These are phyloP conservation scores for Limnothrissa miodon DNA, from an alignment of 2,113 vertebrate genomes.

Conservation along the genomic window DNA sequence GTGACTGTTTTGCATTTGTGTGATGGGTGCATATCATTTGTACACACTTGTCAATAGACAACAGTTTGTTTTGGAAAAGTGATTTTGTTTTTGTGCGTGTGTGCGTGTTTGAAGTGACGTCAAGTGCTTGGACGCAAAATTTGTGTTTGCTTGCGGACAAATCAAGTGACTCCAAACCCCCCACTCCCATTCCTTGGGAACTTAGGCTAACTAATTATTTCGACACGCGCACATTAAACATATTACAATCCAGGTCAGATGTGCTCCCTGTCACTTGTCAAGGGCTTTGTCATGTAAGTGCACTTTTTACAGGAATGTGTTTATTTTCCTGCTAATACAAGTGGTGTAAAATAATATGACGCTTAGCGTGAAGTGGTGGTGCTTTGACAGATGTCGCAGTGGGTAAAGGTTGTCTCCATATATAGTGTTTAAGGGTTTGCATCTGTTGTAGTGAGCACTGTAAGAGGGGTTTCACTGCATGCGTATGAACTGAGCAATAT, in stretches of 20 bases:
- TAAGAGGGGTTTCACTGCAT: background rate
- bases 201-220: background rate
- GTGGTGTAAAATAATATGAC: background rate
- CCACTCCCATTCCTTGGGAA: background rate
- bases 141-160: background rate
- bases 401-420: background rate
- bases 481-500: background rate
- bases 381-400: background rate
- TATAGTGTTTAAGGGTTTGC: background rate
- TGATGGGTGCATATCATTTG: constrained; percentile 45
- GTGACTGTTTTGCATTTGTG: constrained; percentile 49
- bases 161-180: background rate
- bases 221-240: constrained; percentile 5
- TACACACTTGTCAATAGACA: constrained; percentile 44
- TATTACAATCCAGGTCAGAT: constrained; percentile 1
- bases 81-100: background rate
- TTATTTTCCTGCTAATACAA: background rate
- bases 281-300: constrained; percentile 4
- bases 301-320: background rate
- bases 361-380: background rate
- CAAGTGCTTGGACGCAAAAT: background rate
- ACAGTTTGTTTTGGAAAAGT: constrained; percentile 54
- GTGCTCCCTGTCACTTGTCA: background rate
- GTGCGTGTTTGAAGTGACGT: background rate
- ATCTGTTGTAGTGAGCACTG: background rate